Base-by-base conservation (phyloP, 2,888 invertebrate species). In the Dendrolimus pini region DNA sequence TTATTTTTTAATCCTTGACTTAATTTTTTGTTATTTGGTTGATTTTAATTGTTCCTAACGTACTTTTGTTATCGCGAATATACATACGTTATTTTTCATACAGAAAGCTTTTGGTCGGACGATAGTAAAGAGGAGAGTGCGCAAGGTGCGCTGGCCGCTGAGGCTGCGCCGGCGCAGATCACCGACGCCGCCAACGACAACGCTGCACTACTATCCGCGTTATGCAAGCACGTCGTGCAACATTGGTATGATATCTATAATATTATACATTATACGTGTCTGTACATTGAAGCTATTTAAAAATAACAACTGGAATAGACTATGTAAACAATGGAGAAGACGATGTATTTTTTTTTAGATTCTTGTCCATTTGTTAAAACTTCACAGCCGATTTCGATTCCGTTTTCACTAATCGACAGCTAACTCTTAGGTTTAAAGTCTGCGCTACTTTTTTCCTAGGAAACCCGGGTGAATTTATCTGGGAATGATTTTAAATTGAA, bases 41-140 rank as follows among this genome's bases (percentile, higher is more conserved):
- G 41, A n/a, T 30, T 30, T 14, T 30, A 14, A 52, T 42, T 42
- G 14, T 53, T 30, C 30, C 30, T 30, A 30, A 30, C 2, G 30
- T 30, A 30, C 30, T 6, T 30, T 30, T 30, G 3, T 30, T 30
- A 30, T 30, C 30, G 30, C 30, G 6, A 30, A 30, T 30, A 30
- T 30, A 30, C 30, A 30, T 30, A 6, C 2, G 3, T 30, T 6
- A n/a, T 52, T 14, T 42, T 58, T 8, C 55, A 9, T 53, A 56
- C 64, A 79, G 87, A 90, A 61, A 83, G 81, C 66, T 87, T 84
- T 61, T 91, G 90, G 91, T 86, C 89, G 1, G 89, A 89, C 41
- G 83, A 74, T 30, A 83, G 81, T 59, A 83, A 86, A 58, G 89
- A 89, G 30, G 65, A 59, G 0, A 52, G 72, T 0, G 9, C 65